Conservation (phyloP, 2,888 invertebrate genomes). For the Melanchra persicariae region DNA sequence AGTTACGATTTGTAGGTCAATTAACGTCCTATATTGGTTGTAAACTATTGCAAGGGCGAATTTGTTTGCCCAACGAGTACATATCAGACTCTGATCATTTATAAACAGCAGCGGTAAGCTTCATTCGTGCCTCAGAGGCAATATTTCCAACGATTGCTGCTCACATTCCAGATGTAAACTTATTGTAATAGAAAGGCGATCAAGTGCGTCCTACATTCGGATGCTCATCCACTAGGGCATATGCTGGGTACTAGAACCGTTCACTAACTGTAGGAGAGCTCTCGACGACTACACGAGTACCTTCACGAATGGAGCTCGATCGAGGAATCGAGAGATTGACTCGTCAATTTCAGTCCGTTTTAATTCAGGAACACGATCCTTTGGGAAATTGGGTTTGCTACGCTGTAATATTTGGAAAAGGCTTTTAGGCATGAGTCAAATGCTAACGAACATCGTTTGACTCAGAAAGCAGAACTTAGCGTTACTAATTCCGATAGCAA, state of each 20-base stretch:
- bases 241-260: slow-evolving; percentile 41
- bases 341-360: slow-evolving; percentile 35
- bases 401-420: slow-evolving; percentile 1
- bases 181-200: slow-evolving; percentile 39
- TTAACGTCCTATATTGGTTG: slow-evolving; percentile 59
- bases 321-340: neutral
- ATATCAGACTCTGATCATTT: neutral
- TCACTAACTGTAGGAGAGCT: slow-evolving; percentile 40
- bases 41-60: slow-evolving; percentile 62
- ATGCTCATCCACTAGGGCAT: slow-evolving; percentile 31
- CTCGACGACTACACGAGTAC: slow-evolving; percentile 47
- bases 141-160: neutral
- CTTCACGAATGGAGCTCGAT: slow-evolving; percentile 34
- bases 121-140: neutral
- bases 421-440: neutral
- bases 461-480: neutral
- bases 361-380: slow-evolving; percentile 27
- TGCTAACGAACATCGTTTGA: neutral
- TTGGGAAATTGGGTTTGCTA: neutral
- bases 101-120: neutral
- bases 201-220: slow-evolving; percentile 41
- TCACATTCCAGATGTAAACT: neutral
- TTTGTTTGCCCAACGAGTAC: slow-evolving; percentile 44
- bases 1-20: slow-evolving; percentile 63
- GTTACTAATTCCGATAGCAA: neutral